phyloP scores from a whole-genome alignment of 2,797 vertebrate species.

The Notamacropus eugenii region DNA sequence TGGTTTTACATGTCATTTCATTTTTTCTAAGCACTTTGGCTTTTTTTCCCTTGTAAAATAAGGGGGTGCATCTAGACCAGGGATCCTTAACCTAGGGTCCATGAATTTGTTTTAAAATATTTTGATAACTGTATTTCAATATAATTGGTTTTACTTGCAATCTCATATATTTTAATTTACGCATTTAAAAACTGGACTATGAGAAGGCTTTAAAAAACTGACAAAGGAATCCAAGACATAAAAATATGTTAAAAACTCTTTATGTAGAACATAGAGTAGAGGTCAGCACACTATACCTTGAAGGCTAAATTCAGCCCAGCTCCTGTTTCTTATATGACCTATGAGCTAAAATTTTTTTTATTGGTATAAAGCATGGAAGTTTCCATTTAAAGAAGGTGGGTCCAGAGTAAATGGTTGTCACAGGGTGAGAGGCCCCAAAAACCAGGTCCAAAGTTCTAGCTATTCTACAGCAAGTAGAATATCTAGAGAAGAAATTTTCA shows the following conservation, averaged over 20 bases:
- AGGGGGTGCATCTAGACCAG: background rate
- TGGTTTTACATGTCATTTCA: background rate
- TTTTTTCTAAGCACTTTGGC: background rate
- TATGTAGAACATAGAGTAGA: background rate
- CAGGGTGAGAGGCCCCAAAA: background rate
- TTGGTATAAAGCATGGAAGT: background rate
- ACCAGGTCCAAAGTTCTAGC: background rate
- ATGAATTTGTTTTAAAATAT: background rate
- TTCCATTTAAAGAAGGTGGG: background rate
- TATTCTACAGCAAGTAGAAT: background rate
- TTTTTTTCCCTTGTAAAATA: background rate
- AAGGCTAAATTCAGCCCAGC: background rate
- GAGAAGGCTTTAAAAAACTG: background rate
- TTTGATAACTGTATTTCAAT: background rate
- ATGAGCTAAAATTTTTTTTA: background rate
- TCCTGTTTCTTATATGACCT: background rate
- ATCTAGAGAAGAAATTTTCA: background rate
- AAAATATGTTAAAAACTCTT: background rate
- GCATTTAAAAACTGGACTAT: background rate
- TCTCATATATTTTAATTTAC: background rate
- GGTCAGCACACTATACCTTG: background rate
- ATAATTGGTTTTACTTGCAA: background rate
- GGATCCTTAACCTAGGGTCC: background rate
- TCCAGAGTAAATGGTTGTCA: background rate
- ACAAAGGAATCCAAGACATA: background rate